Conservation (phyloP, 2,797 vertebrate species). For the Eupleurogrammus muticus region DNA sequence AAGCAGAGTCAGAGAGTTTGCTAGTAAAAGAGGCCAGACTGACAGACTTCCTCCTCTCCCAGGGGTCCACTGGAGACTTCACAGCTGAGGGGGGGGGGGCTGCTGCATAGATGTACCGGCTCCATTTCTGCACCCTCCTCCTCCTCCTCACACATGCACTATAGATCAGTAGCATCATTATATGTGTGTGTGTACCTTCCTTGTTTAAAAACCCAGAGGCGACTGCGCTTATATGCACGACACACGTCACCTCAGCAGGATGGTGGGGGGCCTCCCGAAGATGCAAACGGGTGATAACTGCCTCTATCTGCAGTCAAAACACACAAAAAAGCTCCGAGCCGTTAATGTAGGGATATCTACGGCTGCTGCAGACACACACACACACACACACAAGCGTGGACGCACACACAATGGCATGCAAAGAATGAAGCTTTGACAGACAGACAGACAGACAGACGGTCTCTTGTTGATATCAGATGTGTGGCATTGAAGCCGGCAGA, state of each 20-base stretch:
- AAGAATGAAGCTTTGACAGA: conserved; percentile 67
- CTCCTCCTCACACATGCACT: conserved; percentile 17
- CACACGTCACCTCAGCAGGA: conserved; percentile 47
- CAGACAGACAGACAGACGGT: conserved; percentile 40
- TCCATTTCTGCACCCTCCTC: conserved; percentile 12
- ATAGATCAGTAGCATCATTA: conserved; percentile 42
- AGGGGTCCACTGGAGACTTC: conserved; percentile 46
- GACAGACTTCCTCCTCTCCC: conserved; percentile 40
- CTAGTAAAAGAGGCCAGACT: conserved; percentile 18
- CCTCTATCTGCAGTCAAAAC: conserved; percentile 26
- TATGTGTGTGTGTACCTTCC: background rate
- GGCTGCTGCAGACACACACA: conserved; percentile 33
- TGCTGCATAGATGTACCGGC: conserved; percentile 14
- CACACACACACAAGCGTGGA: conserved; percentile 7
- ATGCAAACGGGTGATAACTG: conserved; percentile 48
- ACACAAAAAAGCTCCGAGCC: conserved; percentile 24
- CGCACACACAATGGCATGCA: conserved; percentile 51
- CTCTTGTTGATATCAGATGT: conserved; percentile 58
- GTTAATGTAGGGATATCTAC: conserved; percentile 34
- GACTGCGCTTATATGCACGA: conserved; percentile 14
- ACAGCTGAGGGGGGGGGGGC: conserved; percentile 43
- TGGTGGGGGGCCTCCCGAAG: conserved; percentile 34
- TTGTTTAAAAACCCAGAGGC: conserved; percentile 33
- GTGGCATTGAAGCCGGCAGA: conserved; percentile 44
- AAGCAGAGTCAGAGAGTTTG: background rate